Evolutionary conservation across 2,113 vertebrate genomes (phyloP).

Genomic region (Glareola pratincola): DNA sequence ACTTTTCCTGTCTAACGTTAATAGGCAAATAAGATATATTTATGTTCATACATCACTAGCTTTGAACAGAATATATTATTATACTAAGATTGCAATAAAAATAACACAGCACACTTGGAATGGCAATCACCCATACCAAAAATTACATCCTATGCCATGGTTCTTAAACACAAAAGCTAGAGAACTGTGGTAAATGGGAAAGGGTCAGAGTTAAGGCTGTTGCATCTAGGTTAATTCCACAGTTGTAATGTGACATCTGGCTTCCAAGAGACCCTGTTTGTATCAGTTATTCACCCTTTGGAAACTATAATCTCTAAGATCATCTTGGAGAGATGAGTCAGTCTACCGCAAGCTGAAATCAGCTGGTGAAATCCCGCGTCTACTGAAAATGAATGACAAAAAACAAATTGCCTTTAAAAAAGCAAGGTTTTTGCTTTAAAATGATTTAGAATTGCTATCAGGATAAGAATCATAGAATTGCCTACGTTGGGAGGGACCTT

Average conservation of each 20-base stretch:
- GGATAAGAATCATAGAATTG: too few relatives aligned
- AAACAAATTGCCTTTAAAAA: not conserved
- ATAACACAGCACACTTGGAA: not conserved
- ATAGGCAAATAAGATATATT: conserved; percentile 24
- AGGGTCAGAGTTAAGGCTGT: not conserved
- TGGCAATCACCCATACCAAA: not conserved
- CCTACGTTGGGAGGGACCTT: too few relatives aligned
- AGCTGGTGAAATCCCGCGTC: not conserved
- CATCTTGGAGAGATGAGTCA: not conserved
- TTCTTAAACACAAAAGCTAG: not conserved
- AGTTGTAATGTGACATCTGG: not conserved
- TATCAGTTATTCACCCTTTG: not conserved
- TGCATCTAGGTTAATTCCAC: not conserved
- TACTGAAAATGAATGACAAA: not conserved
- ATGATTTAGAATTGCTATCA: not conserved
- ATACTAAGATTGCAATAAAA: conserved; percentile 8
- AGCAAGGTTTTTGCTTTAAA: accelerated
- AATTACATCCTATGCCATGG: not conserved
- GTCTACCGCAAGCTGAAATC: not conserved
- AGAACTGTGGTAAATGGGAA: not conserved
- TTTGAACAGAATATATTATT: not conserved
- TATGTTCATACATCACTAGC: not conserved
- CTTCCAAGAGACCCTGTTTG: not conserved
- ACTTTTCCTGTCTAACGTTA: not conserved
- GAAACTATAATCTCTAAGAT: not conserved